Base-by-base conservation (phyloP, 2,797 vertebrate genomes). In the Distichodus sexfasciatus region DNA sequence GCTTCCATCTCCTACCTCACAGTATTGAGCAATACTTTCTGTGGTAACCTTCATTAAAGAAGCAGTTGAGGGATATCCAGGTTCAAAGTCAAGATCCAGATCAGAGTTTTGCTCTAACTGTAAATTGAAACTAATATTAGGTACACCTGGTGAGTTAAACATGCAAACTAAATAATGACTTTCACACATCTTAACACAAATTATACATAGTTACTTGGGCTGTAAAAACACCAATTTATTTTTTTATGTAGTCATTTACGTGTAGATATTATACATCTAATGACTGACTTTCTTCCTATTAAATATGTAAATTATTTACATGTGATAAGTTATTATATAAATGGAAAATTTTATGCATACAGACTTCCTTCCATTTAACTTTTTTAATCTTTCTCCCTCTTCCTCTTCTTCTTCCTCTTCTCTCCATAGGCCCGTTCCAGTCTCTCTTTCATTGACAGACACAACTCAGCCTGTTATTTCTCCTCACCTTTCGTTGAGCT, bases 201-300 rank as follows among this genome's bases (percentile, higher is more conserved):
- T n/a, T n/a, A n/a, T n/a, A n/a, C n/a, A n/a, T n/a, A n/a, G n/a
- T n/a, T n/a, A n/a, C n/a, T n/a, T n/a, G n/a, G n/a, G n/a, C n/a
- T n/a, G n/a, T n/a, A n/a, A n/a, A n/a, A n/a, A n/a, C n/a, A n/a
- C n/a, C n/a, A n/a, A n/a, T n/a, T n/a, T n/a, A n/a, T n/a, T n/a
- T n/a, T n/a, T n/a, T n/a, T n/a, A 6, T 17, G n/a, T 43, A 7
- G 9, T 21, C 8, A 9, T 2, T 12, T 47, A 23, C 9, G 3
- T 11, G 19, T 24, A 3, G 21, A 5, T 38, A 15, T 17, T n/a
- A 21, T 2, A 19, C 21, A 17, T 44, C 15, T 23, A 6, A 46
- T 46, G 64, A 66, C 57, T 46, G 51, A 35, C 33, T 57, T 36
- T 31, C 41, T 31, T 8, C 47, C 41, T 24, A 35, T 36, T 12